Evolutionary conservation across 1,140 invertebrate species (phyloP).

Genomic region (Danaus melanippus): DNA sequence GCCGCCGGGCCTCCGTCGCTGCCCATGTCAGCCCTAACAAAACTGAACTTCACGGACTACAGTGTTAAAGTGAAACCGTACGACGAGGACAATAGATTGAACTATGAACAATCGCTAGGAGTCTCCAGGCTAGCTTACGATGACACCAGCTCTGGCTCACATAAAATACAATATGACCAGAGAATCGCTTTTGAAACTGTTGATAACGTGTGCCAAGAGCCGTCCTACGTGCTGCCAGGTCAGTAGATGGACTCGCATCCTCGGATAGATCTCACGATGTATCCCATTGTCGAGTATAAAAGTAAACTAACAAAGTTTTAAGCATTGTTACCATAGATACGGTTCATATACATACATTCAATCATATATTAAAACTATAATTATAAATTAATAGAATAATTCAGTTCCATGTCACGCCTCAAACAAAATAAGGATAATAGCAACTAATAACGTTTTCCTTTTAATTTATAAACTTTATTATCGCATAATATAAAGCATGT

Average conservation of each 20-base stretch:
- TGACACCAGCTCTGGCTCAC: constrained; percentile 28
- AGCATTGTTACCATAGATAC: no score
- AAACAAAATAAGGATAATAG: no score
- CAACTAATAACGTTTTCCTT: no score
- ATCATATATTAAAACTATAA: no score
- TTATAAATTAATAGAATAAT: no score
- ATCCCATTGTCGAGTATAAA: no score
- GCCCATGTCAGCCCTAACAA: constrained; percentile 62
- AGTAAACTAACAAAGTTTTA: no score
- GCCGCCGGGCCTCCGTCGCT: constrained; percentile 65
- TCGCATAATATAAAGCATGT: no score
- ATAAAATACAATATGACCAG: constrained; percentile 56
- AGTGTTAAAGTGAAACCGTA: constrained; percentile 62
- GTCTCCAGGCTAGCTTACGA: constrained; percentile 52
- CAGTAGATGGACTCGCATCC: constrained; percentile 9
- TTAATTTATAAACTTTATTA: no score
- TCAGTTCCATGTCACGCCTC: no score
- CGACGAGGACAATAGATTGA: constrained; percentile 45
- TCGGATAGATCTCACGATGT: no score
- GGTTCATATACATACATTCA: no score
- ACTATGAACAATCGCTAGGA: constrained; percentile 53
- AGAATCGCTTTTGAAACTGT: constrained; percentile 50
- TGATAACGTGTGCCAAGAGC: constrained; percentile 48
- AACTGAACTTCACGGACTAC: constrained; percentile 63
- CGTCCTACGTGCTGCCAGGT: constrained; percentile 55